Conservation (phyloP, 2,888 invertebrate genomes). For the Amiota communis region DNA sequence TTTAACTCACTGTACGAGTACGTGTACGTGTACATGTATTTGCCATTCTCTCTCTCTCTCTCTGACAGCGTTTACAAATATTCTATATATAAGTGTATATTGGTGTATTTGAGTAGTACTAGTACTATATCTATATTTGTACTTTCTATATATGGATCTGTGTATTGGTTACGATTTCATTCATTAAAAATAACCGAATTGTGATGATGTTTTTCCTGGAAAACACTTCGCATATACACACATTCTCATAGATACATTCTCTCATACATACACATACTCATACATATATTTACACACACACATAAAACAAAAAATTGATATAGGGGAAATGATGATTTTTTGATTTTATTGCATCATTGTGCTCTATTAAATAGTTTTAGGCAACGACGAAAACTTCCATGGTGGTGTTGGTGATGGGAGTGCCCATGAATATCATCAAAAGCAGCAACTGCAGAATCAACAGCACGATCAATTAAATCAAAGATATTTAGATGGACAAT, state of each 20-base stretch:
- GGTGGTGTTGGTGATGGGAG: neutral
- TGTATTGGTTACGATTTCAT: conserved; percentile 27
- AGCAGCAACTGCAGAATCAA: neutral
- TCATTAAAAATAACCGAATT: conserved; percentile 26
- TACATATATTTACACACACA: neutral
- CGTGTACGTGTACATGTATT: neutral
- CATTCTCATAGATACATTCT: neutral
- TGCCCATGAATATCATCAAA: neutral
- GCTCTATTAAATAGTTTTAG: conserved; percentile 3
- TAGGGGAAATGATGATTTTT: neutral
- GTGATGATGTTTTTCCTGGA: conserved; percentile 3
- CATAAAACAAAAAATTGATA: neutral
- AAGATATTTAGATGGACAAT: neutral
- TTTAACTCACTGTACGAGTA: neutral
- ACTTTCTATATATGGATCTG: neutral
- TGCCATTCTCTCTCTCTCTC: neutral
- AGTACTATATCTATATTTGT: neutral
- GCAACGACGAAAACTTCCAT: conserved; percentile 12
- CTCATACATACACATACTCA: conserved; percentile 7
- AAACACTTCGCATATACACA: conserved; percentile 15
- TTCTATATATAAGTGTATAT: neutral
- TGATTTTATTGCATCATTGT: neutral
- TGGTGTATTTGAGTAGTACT: conserved; percentile 1
- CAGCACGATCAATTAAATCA: neutral
- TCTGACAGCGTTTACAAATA: neutral